Base-by-base conservation (phyloP, 2,888 invertebrate genomes). In the Drosophila longiperda region DNA sequence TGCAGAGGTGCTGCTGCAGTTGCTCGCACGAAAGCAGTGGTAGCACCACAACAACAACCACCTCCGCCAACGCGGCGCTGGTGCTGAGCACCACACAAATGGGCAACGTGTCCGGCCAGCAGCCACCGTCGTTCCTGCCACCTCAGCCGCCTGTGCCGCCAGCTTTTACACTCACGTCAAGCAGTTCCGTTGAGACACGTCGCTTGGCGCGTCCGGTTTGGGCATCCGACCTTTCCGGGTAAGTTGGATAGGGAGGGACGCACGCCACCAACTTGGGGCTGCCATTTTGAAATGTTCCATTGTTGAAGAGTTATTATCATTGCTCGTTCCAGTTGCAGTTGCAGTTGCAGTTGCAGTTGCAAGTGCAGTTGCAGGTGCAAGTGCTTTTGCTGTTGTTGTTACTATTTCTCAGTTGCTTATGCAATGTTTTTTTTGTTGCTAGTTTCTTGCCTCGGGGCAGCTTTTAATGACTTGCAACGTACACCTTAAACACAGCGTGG, bases 151-250 rank as follows among this genome's bases (percentile, higher is more conserved):
- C 66, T 20, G 5, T 58, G 20, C 58, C 70, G 8, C 42, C 58
- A 12, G 55, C 54, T 6, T 75, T 65, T 29, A 62, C 68, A 45
- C 87, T 84, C 63, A 84, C 90, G 36, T 91, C 91, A 50, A 91
- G 90, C 78, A 91, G 91, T 77, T 88, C 89, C 73, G 72, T 82
- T 66, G 87, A 86, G 78, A 80, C 80, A 62, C 81, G 83, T 59
- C 82, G 85, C 52, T 73, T 68, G 69, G 78, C 91, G 79, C 93
- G 93, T 81, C 93, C 95, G 91, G 94, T 95, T 92, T 95, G 95
- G 95, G 95, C 94, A 92, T 94, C 94, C 92, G 95, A 95, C 93
- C 95, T 94, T 92, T 93, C 94, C 91, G 94, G 95, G 95, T 95
- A 95, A 95, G 95, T 93, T 78, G 33, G 58, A 29, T 42, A 57